A percentile compares a stretch with the other conserved stretches of the same genome.
These are phyloP conservation scores for Alethe castanea DNA, from an alignment of 2,113 vertebrate species.

Conservation along the genomic window DNA sequence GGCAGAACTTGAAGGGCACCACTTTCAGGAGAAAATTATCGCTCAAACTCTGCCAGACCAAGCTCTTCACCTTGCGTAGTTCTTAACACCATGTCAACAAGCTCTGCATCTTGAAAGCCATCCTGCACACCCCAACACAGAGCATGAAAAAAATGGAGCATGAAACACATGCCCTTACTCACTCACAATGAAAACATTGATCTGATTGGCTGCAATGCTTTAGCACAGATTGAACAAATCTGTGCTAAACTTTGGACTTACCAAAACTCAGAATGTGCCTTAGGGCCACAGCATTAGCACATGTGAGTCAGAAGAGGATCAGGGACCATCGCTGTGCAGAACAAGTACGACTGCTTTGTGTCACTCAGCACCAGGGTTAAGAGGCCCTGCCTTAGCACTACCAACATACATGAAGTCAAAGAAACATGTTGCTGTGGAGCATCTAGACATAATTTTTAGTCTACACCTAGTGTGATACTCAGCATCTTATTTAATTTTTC, in stretches of 20 bases:
- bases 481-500: not conserved
- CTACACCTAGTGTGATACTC: not conserved
- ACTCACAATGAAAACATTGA: not conserved
- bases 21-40: not conserved
- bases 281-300: not conserved
- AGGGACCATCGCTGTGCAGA: not conserved
- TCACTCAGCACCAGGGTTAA: not conserved
- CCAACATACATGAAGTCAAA: not conserved
- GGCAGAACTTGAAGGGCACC: not conserved
- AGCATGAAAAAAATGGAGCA: not conserved
- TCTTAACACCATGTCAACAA: not conserved
- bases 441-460: not conserved
- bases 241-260: not conserved
- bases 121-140: not conserved
- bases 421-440: not conserved
- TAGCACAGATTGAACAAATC: not conserved
- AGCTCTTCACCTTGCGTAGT: not conserved
- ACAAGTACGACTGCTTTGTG: fast-evolving
- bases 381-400: not conserved
- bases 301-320: not conserved
- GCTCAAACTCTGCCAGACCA: not conserved
- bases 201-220: not conserved
- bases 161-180: not conserved
- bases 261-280: not conserved
- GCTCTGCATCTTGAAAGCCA: not conserved